Percentiles rank a stretch among this genome's conserved stretches.
phyloP scores from a whole-genome alignment of 1,140 invertebrate species.

The Magallana angulata region DNA sequence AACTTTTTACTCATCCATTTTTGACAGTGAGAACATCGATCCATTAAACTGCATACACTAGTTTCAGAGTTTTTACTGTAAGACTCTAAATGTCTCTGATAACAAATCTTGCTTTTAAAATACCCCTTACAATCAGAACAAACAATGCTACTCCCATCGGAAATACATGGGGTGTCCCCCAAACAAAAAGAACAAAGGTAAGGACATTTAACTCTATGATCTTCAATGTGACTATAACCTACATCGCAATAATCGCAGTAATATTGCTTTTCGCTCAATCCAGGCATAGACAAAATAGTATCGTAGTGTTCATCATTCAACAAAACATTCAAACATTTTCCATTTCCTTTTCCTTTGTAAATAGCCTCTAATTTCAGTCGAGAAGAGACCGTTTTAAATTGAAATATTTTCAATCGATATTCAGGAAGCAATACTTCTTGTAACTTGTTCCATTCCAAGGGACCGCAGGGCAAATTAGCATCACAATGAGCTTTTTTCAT shows the following conservation, averaged over 20 bases:
- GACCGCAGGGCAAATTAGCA: not conserved
- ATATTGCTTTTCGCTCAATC: not conserved
- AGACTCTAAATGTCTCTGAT: no score
- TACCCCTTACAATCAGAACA: no score
- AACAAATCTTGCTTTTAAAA: no score
- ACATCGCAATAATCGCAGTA: not conserved
- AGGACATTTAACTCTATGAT: no score
- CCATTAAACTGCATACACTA: not conserved
- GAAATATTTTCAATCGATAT: not conserved
- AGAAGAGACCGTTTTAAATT: not conserved
- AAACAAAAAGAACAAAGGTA: no score
- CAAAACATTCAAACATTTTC: not conserved
- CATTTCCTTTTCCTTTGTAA: not conserved
- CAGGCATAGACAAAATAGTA: not conserved
- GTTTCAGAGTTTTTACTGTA: no score
- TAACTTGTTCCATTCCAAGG: not conserved
- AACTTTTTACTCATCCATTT: not conserved
- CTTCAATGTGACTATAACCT: not conserved
- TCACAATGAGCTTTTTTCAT: not conserved
- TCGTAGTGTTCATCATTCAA: not conserved
- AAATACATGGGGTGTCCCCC: no score
- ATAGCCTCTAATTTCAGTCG: not conserved
- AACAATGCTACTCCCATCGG: no score
- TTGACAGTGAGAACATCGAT: not conserved
- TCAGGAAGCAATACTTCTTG: no score